phyloP scores from a whole-genome alignment of 2,113 vertebrate species.

The Oreocharis arfaki region DNA sequence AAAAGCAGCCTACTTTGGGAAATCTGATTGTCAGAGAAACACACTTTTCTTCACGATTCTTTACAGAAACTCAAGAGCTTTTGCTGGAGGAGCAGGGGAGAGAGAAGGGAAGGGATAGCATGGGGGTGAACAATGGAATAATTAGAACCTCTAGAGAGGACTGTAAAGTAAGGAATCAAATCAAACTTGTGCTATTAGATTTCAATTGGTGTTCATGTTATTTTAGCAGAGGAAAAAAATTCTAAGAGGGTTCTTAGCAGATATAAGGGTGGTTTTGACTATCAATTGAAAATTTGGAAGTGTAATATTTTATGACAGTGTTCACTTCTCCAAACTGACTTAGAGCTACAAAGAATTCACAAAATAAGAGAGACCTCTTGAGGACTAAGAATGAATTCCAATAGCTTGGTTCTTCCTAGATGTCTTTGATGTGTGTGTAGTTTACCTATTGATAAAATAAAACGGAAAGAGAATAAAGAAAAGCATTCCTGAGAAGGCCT shows the following conservation, averaged over 20 bases:
- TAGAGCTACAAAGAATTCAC: neutral
- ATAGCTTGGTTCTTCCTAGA: neutral
- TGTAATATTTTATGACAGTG: neutral
- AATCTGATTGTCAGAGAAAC: neutral
- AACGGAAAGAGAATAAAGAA: neutral
- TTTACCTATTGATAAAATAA: neutral
- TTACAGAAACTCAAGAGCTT: constrained; percentile 4
- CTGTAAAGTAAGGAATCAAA: neutral
- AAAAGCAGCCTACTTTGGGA: neutral
- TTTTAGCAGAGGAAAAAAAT: neutral
- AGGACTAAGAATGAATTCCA: constrained; percentile 42
- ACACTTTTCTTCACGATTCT: neutral
- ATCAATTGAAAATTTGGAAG: neutral
- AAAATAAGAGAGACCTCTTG: constrained; percentile 57
- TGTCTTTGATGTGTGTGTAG: neutral
- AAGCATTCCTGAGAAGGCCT: neutral
- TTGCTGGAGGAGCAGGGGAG: neutral
- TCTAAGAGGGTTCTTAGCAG: neutral
- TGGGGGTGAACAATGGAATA: neutral
- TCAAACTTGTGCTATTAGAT: neutral
- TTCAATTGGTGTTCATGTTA: neutral
- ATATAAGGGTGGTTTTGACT: neutral
- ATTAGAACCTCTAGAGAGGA: neutral
- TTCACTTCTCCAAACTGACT: neutral
- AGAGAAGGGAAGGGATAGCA: neutral